phyloP scores from a whole-genome alignment of 1,140 invertebrate genomes.

The Stegodyphus mimosarum region DNA sequence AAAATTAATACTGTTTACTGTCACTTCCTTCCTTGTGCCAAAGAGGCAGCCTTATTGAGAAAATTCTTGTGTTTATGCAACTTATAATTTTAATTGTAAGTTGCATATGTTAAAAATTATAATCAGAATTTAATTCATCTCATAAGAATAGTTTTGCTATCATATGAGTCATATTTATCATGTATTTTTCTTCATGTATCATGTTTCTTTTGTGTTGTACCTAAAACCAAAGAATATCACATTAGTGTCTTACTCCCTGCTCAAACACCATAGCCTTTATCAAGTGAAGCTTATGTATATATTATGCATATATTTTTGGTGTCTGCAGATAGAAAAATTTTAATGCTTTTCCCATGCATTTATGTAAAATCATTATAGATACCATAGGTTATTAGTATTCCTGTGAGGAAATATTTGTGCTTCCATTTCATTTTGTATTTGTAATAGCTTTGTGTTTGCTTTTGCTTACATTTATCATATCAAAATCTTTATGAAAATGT shows the following conservation, averaged over 20 bases:
- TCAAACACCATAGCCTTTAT: constrained; percentile 17
- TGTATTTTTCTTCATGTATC: too few relatives aligned
- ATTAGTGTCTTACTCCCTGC: constrained; percentile 26
- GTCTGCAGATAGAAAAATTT: background rate
- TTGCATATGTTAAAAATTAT: background rate
- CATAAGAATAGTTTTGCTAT: background rate
- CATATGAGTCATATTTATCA: background rate
- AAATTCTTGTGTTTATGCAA: background rate
- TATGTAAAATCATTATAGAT: background rate
- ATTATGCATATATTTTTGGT: background rate
- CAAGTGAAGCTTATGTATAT: background rate
- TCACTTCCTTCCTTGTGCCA: too few relatives aligned
- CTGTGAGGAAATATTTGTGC: constrained; percentile 5
- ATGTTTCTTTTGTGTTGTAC: background rate
- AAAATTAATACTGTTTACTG: too few relatives aligned
- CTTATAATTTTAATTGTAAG: background rate
- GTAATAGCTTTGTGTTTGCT: background rate
- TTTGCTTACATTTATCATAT: constrained; percentile 10
- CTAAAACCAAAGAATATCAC: constrained; percentile 3
- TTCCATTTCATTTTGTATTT: constrained; percentile 4
- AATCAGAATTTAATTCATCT: background rate
- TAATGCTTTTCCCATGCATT: background rate
- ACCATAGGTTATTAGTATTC: background rate
- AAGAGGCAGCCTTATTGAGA: background rate
- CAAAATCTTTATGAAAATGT: background rate